Evolutionary conservation across 2,888 invertebrate genomes (phyloP), one percentile per base, ranked within the genome.

Genomic region (Mythimna loreyi): DNA sequence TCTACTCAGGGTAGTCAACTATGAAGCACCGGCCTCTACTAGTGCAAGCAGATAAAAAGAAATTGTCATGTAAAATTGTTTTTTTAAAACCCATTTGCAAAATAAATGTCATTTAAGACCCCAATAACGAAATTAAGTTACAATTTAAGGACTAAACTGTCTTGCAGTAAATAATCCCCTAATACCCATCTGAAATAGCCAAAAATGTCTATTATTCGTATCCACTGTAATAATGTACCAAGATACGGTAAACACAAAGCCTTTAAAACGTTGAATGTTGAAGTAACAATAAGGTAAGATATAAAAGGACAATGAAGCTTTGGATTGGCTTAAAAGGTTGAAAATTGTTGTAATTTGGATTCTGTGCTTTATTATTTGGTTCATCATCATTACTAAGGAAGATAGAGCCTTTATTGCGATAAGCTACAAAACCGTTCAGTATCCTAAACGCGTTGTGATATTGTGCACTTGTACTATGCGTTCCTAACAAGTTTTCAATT

Each of bases 231-330:
- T 49, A 73, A 73, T 23, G n/a, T 23, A 40, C 40, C 16, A 13
- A 40, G 16, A 50, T 58, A 45, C 25, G n/a, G 47, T 47, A 57
- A 52, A 56, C 67, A 60, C 25, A 58, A 36, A 75, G 40, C 36
- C 33, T 66, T 56, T 47, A 59, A 62, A 59, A 36, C 25, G 56
- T 40, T 16, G 19, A n/a, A 36, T 11, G n/a, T 6, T 65, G 13
- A 25, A 49, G n/a, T 53, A 49, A 73, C 73, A 63, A 74, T 72
- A 56, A 60, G 28, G 23, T 50, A 75, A 23, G n/a, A 75, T 49
- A 75, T 59, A 67, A 72, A 45, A 59, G 43, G 28, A 72, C 75
- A 72, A 75, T 67, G 28, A 49, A 36, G 45, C 45, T 43, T 23
- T 19, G n/a, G 56, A 75, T 13, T 7, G 33, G 23, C 33, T 56